Evolutionary conservation across 2,888 invertebrate species (phyloP).

Genomic region (Seira sanloemensis): DNA sequence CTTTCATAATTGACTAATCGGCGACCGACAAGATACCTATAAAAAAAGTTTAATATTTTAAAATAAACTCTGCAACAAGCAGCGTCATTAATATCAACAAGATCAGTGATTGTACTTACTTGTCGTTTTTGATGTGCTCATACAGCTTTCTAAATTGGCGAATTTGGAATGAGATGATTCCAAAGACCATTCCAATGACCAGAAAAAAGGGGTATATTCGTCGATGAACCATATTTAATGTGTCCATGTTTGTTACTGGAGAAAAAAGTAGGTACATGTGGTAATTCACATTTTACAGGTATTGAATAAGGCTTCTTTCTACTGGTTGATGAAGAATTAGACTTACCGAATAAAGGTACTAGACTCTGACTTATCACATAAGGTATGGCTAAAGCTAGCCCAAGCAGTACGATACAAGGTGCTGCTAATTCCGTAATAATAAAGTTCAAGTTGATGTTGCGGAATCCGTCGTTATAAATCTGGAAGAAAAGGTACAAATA

Average conservation of each 20-base stretch:
- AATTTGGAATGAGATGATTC: slow-evolving; percentile 89
- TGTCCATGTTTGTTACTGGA: slow-evolving; percentile 72
- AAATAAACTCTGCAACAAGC: neutral
- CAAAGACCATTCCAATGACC: slow-evolving; percentile 82
- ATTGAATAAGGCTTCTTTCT: too few species aligned
- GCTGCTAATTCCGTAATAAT: slow-evolving; percentile 90
- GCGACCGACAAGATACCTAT: slow-evolving; percentile 91
- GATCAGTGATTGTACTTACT: slow-evolving; percentile 78
- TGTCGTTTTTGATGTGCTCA: slow-evolving; percentile 99
- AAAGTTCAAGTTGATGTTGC: slow-evolving; percentile 93
- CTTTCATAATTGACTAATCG: slow-evolving; percentile 95
- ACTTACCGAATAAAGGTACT: slow-evolving; percentile 76
- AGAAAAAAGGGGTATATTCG: slow-evolving; percentile 93
- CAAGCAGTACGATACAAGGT: slow-evolving; percentile 92
- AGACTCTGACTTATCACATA: slow-evolving; percentile 88
- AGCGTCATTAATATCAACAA: slow-evolving; percentile 18
- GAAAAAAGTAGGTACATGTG: slow-evolving; percentile 23
- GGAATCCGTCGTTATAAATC: slow-evolving; percentile 93
- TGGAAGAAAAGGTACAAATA: slow-evolving; percentile 71
- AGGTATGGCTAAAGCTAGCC: slow-evolving; percentile 93
- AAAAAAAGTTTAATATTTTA: slow-evolving; percentile 61
- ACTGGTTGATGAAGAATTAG: too few species aligned
- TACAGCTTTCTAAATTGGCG: slow-evolving; percentile 95
- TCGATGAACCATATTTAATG: slow-evolving; percentile 86
- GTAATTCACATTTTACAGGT: too few species aligned